Evolutionary conservation across 2,113 vertebrate genomes (phyloP).

Genomic region (Passer montanus): DNA sequence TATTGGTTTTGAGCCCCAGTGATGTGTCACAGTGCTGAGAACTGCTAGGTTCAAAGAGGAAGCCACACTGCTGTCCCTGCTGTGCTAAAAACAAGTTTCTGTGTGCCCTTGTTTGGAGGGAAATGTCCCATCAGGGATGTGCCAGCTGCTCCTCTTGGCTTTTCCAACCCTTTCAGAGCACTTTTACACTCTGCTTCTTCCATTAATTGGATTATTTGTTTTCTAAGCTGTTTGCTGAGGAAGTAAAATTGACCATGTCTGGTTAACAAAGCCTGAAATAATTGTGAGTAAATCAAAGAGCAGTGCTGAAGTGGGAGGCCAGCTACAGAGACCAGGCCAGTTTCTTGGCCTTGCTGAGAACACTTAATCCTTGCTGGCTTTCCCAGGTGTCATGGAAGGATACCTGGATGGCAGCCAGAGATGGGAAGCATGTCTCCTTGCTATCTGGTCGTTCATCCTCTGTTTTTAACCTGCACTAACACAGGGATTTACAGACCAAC

Average conservation of each 20-base stretch:
- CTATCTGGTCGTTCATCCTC: background rate
- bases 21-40: background rate
- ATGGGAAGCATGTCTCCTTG: background rate
- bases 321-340: background rate
- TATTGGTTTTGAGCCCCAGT: background rate
- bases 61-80: background rate
- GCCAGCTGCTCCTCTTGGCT: background rate
- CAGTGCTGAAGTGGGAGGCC: background rate
- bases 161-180: conserved; percentile 19
- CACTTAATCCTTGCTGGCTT: background rate
- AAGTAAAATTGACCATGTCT: conserved; percentile 9
- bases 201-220: conserved; percentile 55
- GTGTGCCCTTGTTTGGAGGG: background rate
- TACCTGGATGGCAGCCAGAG: background rate
- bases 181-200: conserved; percentile 52
- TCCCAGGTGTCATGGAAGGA: background rate
- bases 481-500: background rate
- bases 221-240: conserved; percentile 35
- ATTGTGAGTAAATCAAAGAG: conserved; percentile 28
- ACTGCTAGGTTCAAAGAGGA: background rate
- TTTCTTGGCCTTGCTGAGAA: background rate
- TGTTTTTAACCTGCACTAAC: background rate
- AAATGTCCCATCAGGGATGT: background rate
- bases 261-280: conserved; percentile 45
- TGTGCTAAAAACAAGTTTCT: background rate